Evolutionary conservation across 2,113 vertebrate species (phyloP).

Genomic region (Bambusicola thoracicus): DNA sequence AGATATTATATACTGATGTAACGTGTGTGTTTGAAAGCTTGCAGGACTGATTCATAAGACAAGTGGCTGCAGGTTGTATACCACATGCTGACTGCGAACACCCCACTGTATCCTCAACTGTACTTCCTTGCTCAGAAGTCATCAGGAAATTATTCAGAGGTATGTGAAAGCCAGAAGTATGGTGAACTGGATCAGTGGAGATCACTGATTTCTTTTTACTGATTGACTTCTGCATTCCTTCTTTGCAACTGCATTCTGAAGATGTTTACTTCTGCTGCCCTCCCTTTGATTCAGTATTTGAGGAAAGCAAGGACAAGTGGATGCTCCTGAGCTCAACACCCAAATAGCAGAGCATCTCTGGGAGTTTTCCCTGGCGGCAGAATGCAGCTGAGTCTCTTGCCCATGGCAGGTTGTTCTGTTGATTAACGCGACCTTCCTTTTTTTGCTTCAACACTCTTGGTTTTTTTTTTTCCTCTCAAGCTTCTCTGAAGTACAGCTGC

Average conservation of each 20-base stretch:
- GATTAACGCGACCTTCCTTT: background rate
- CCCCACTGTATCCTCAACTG: background rate
- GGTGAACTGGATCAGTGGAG: background rate
- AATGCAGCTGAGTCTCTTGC: background rate
- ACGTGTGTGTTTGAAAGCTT: background rate
- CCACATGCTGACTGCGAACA: background rate
- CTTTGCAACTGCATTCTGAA: background rate
- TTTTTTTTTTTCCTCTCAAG: background rate
- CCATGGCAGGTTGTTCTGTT: background rate
- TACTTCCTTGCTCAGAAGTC: background rate
- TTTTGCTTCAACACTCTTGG: background rate
- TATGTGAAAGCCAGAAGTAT: background rate
- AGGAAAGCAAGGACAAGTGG: background rate
- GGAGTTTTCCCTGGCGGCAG: background rate
- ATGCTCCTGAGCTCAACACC: background rate
- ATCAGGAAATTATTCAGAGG: background rate
- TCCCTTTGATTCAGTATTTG: background rate
- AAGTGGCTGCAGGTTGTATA: background rate
- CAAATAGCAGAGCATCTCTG: background rate
- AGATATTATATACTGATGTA: background rate
- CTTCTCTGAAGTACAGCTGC: background rate
- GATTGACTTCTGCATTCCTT: too few relatives aligned
- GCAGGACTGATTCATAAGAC: background rate
- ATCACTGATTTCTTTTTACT: background rate
- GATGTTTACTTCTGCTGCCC: background rate